Percentiles rank a stretch among this genome's conserved stretches.
These are phyloP conservation scores for Seladonia tumulorum DNA, from an alignment of 2,888 invertebrate species.

Conservation along the genomic window DNA sequence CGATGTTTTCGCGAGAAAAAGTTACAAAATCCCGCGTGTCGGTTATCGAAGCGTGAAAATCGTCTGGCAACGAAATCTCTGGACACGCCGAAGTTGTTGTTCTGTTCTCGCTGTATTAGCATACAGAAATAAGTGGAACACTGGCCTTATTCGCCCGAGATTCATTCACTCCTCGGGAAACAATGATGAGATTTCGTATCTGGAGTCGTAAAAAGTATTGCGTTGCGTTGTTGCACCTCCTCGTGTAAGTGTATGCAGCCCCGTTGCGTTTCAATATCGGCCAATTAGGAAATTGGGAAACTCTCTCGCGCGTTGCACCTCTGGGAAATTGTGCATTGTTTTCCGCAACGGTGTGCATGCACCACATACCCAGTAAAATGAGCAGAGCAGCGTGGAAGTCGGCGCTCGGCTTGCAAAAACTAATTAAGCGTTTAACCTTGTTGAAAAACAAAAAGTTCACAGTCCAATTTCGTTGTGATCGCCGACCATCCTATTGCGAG, in stretches of 20 bases:
- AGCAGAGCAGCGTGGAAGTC: neutral
- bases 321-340: constrained; percentile 26
- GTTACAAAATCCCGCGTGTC: constrained; percentile 49
- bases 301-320: constrained; percentile 19
- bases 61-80: constrained; percentile 46
- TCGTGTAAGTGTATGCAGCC: neutral
- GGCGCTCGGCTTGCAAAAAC: neutral
- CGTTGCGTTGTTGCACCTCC: constrained; percentile 8
- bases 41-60: constrained; percentile 63
- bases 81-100: constrained; percentile 20
- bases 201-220: constrained; percentile 38
- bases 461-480: neutral
- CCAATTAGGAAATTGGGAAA: constrained; percentile 62
- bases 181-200: constrained; percentile 63
- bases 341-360: neutral
- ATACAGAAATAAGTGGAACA: constrained; percentile 60
- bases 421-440: constrained; percentile 4
- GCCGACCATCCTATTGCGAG: neutral
- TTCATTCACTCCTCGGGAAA: constrained; percentile 44
- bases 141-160: constrained; percentile 48
- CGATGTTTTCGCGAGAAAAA: constrained; percentile 16
- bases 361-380: neutral
- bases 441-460: neutral
- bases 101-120: constrained; percentile 59
- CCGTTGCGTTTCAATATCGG: constrained; percentile 50